These are phyloP conservation scores for Cyclina sinensis DNA, from an alignment of 1,140 invertebrate species.

Conservation along the genomic window DNA sequence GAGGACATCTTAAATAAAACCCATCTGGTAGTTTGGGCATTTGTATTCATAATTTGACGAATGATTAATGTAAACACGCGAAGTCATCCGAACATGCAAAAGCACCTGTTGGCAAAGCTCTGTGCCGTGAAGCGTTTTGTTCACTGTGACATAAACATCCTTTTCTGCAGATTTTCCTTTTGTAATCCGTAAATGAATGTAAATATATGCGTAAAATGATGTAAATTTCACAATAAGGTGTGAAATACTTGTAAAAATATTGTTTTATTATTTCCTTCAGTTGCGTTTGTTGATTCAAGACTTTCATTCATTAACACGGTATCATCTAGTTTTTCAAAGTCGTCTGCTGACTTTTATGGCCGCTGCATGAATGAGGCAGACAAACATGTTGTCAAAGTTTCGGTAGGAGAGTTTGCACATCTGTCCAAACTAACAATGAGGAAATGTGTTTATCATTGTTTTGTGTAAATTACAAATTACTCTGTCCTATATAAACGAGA, in stretches of 20 bases:
- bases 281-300: background rate
- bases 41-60: background rate
- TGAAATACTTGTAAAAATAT: constrained; percentile 38
- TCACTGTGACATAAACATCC: constrained; percentile 31
- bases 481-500: background rate
- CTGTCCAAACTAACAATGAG: constrained; percentile 1
- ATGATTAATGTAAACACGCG: constrained; percentile 12
- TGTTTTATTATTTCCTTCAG: constrained; percentile 46
- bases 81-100: background rate
- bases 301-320: constrained; percentile 15
- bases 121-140: constrained; percentile 13
- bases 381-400: background rate
- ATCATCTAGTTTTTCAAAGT: background rate
- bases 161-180: background rate
- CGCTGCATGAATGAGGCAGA: background rate
- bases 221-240: constrained; percentile 41
- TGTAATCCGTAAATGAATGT: constrained; percentile 9
- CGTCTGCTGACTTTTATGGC: background rate
- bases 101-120: constrained; percentile 14
- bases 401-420: background rate
- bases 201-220: constrained; percentile 42
- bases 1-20: too few relatives aligned
- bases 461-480: constrained; percentile 27
- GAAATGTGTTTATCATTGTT: background rate
- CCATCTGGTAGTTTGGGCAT: background rate